These are phyloP conservation scores for Scomber scombrus DNA, from an alignment of 2,113 vertebrate species.

Conservation along the genomic window DNA sequence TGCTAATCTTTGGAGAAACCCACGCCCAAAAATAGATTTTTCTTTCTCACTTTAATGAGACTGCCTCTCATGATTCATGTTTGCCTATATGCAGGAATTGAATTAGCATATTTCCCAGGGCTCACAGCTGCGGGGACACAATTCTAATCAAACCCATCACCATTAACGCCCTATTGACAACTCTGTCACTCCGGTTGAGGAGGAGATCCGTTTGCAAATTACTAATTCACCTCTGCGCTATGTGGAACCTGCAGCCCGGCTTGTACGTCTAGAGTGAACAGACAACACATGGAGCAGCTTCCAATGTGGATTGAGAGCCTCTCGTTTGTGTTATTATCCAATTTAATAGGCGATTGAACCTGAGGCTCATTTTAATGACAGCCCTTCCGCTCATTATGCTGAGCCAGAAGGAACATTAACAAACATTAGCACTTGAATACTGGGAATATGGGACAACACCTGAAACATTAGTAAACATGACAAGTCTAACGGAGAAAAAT, in stretches of 20 bases:
- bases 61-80: slow-evolving; percentile 81
- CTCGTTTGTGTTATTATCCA: slow-evolving; percentile 66
- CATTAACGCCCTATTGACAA: slow-evolving; percentile 60
- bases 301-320: slow-evolving; percentile 26
- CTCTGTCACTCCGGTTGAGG: slow-evolving; percentile 41
- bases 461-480: slow-evolving; percentile 62
- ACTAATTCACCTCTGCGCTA: slow-evolving; percentile 40
- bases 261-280: slow-evolving; percentile 25
- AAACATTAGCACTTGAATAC: slow-evolving; percentile 47
- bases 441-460: slow-evolving; percentile 48
- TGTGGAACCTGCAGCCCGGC: slow-evolving; percentile 1
- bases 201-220: slow-evolving; percentile 41
- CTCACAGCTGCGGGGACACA: slow-evolving; percentile 35
- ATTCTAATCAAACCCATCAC: slow-evolving; percentile 66
- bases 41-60: slow-evolving; percentile 75
- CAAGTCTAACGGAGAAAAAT: slow-evolving; percentile 54
- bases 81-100: slow-evolving; percentile 57
- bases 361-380: slow-evolving; percentile 55
- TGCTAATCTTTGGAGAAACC: slow-evolving; percentile 68
- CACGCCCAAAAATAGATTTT: slow-evolving; percentile 75
- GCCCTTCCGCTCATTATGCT: slow-evolving; percentile 57
- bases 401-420: slow-evolving; percentile 59
- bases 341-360: slow-evolving; percentile 73
- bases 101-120: slow-evolving; percentile 70
- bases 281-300: slow-evolving; percentile 32